phyloP scores from a whole-genome alignment of 2,888 invertebrate species.

The Strigamia transsilvanica region DNA sequence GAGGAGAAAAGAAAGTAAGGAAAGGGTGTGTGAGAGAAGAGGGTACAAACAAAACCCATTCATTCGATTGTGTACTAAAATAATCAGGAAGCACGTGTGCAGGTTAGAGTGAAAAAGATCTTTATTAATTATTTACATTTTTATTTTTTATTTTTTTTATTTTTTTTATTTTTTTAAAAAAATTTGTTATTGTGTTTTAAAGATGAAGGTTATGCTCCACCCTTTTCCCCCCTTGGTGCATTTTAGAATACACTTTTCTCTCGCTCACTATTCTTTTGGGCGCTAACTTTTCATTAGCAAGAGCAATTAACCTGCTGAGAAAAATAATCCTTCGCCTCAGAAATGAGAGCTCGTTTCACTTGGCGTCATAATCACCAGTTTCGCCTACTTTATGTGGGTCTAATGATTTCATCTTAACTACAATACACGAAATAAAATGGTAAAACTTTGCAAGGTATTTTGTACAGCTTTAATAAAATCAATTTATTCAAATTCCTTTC shows the following conservation, averaged over 20 bases:
- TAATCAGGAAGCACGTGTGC: neutral
- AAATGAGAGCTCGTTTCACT: conserved; percentile 42
- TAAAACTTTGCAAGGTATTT: neutral
- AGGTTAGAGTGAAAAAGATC: neutral
- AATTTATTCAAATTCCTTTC: conserved; percentile 11
- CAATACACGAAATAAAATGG: neutral
- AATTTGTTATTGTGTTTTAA: neutral
- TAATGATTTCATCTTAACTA: conserved; percentile 17
- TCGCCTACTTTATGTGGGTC: conserved; percentile 19
- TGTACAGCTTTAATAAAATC: conserved; percentile 25
- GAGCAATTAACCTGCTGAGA: conserved; percentile 42
- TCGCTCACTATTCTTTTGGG: conserved; percentile 32
- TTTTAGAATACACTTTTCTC: conserved; percentile 22
- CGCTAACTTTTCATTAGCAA: conserved; percentile 38
- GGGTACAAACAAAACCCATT: neutral
- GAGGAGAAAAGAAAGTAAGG: neutral
- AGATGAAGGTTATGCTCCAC: neutral
- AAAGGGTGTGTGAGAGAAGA: neutral
- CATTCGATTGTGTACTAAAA: neutral
- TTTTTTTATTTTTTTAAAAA: neutral
- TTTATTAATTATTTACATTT: neutral
- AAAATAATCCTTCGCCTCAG: conserved; percentile 23
- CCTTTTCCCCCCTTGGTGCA: neutral
- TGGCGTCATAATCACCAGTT: conserved; percentile 35
- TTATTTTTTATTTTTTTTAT: neutral